Conservation (phyloP, 2,113 vertebrate species). For the Chionodraco myersi region DNA sequence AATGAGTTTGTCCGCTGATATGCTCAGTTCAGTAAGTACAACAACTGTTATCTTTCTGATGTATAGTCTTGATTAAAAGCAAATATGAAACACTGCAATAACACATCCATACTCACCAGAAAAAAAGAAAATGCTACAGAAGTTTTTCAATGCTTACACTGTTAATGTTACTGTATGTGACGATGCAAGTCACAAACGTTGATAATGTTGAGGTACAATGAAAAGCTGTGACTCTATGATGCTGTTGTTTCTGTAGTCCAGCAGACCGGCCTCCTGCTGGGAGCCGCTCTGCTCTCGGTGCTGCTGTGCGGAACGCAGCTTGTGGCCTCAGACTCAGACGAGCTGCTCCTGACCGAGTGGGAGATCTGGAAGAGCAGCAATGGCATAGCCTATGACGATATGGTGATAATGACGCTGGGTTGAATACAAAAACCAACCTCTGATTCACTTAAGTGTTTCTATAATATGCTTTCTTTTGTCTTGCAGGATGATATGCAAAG, state of each 20-base stretch:
- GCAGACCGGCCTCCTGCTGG: slow-evolving; percentile 10
- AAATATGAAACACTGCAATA: too few species aligned
- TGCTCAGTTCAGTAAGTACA: too few species aligned
- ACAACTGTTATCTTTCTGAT: too few species aligned
- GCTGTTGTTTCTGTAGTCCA: slow-evolving; percentile 35
- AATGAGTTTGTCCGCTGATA: too few species aligned
- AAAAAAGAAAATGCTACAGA: not conserved
- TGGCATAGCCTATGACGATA: slow-evolving; percentile 73
- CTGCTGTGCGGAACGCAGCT: not conserved
- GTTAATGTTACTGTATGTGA: not conserved
- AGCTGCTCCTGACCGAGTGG: slow-evolving; percentile 72
- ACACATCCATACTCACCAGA: too few species aligned
- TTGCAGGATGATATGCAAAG: slow-evolving; percentile 72
- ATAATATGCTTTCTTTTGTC: slow-evolving; percentile 2
- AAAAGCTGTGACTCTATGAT: not conserved
- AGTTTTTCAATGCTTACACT: not conserved
- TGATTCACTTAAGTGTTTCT: not conserved
- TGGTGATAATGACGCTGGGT: slow-evolving; percentile 35
- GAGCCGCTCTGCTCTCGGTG: too few species aligned
- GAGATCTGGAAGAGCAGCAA: slow-evolving; percentile 78
- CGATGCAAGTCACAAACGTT: not conserved
- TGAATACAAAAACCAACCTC: not conserved
- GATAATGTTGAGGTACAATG: not conserved
- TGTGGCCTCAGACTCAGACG: slow-evolving; percentile 76
- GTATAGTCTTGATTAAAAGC: too few species aligned